Conservation (phyloP, 2,113 vertebrate species). For the Theristicus caerulescens region DNA sequence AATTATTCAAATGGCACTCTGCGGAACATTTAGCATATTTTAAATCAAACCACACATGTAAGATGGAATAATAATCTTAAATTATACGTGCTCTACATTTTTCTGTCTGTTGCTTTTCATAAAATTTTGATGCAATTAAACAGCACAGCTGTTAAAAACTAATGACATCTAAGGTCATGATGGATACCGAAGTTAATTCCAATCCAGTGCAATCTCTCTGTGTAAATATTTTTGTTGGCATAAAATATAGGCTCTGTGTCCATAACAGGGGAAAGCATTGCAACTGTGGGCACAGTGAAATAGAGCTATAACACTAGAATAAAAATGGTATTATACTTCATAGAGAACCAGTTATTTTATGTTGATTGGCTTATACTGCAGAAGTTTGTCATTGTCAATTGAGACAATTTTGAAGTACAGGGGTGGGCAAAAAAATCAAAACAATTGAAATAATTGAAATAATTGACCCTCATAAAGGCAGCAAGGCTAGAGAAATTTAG, state of each 20-base stretch:
- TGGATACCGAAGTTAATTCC: not conserved
- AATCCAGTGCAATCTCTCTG: not conserved
- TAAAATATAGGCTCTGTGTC: not conserved
- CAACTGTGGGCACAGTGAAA: conserved; percentile 1
- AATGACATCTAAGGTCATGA: not conserved
- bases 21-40: not conserved
- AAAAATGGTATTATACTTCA: not conserved
- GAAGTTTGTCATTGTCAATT: not conserved
- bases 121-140: conserved; percentile 16
- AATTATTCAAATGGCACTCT: not conserved
- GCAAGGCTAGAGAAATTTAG: not conserved
- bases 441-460: not conserved
- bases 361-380: not conserved
- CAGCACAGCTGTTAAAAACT: conserved; percentile 35
- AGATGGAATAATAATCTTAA: not conserved
- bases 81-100: not conserved
- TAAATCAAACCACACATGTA: not conserved
- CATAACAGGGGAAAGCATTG: not conserved
- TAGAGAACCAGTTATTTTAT: not conserved
- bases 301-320: conserved; percentile 3
- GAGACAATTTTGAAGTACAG: not conserved
- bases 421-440: not conserved
- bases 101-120: not conserved
- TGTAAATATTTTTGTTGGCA: conserved; percentile 62
- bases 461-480: not conserved